phyloP scores from a whole-genome alignment of 2,888 invertebrate species.

The Autographa pulchrina region DNA sequence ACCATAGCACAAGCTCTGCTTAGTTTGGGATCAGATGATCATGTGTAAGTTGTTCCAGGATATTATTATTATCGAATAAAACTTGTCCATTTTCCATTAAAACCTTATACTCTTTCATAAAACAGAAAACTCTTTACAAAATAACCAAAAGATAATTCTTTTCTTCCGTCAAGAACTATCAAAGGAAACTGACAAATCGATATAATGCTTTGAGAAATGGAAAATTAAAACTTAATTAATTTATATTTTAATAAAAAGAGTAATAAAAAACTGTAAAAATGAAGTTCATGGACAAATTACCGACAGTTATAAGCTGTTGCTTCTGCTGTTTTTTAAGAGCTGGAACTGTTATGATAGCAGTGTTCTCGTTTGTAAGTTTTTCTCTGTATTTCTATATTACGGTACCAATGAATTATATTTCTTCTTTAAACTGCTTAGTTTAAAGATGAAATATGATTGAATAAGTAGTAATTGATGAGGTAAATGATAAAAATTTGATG shows the following conservation, averaged over 20 bases:
- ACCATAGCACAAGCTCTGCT: too few relatives aligned
- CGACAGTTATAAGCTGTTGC: slow-evolving; percentile 82
- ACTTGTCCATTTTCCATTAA: not conserved
- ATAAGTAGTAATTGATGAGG: too few relatives aligned
- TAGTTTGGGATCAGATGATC: too few relatives aligned
- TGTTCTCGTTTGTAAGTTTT: slow-evolving; percentile 77
- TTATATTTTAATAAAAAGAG: slow-evolving; percentile 16
- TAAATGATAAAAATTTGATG: too few relatives aligned
- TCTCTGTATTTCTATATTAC: not conserved
- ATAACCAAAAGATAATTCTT: not conserved
- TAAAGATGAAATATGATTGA: too few relatives aligned
- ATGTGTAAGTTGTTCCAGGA: too few relatives aligned
- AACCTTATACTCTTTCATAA: not conserved
- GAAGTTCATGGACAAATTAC: slow-evolving; percentile 73
- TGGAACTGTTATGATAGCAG: slow-evolving; percentile 77
- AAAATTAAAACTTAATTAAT: slow-evolving; percentile 15
- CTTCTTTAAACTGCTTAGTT: too few relatives aligned
- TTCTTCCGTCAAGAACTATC: not conserved
- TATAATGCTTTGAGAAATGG: slow-evolving; percentile 13
- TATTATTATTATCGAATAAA: too few relatives aligned
- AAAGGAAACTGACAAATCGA: slow-evolving; percentile 9
- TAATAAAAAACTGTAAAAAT: slow-evolving; percentile 55
- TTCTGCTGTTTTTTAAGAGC: slow-evolving; percentile 81
- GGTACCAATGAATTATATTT: too few relatives aligned
- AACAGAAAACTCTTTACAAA: not conserved